Percentiles rank a stretch among this genome's conserved stretches.
Conservation (phyloP, 2,797 vertebrate genomes). For the Falco peregrinus region DNA sequence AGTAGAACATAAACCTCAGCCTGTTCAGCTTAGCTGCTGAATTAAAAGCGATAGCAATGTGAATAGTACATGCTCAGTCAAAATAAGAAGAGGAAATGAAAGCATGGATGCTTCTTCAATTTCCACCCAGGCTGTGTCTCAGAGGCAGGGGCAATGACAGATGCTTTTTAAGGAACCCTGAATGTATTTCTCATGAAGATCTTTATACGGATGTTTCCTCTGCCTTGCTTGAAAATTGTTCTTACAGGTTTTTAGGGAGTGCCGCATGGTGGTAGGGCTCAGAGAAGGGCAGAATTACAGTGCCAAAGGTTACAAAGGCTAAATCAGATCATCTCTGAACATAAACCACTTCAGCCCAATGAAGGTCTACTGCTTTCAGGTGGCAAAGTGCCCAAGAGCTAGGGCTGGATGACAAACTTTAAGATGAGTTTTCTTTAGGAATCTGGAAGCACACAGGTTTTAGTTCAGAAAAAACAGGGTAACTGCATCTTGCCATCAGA, state of each 20-base stretch:
- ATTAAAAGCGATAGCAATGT: neutral
- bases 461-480: neutral
- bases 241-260: neutral
- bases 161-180: neutral
- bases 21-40: neutral
- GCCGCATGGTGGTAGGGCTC: rapidly evolving
- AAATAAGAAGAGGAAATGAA: neutral
- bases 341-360: neutral
- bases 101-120: neutral
- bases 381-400: neutral
- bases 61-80: neutral
- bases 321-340: neutral
- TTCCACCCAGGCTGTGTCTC: neutral
- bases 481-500: neutral
- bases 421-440: neutral
- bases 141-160: neutral
- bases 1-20: neutral
- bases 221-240: neutral
- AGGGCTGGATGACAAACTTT: neutral
- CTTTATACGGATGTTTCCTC: neutral
- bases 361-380: neutral
- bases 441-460: neutral
- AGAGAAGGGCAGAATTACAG: neutral
- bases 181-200: neutral
- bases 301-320: neutral